phyloP scores from a whole-genome alignment of 2,797 vertebrate genomes.

The Mormyrus hasselquistii region DNA sequence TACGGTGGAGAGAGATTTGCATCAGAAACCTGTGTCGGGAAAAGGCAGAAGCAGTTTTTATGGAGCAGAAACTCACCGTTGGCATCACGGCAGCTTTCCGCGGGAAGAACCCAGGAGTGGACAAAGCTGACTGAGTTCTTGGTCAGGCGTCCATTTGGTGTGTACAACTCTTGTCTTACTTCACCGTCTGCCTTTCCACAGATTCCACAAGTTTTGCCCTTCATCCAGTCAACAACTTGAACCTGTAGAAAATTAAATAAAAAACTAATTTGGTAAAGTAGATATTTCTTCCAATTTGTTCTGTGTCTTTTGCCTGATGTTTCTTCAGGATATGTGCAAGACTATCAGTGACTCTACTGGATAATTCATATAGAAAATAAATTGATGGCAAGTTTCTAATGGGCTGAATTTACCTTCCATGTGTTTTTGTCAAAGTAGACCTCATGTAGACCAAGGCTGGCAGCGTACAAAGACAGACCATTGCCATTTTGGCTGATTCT shows the following conservation, averaged over 20 bases:
- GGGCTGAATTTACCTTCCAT: constrained; percentile 50
- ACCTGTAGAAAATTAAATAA: constrained; percentile 44
- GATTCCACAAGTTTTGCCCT: constrained; percentile 68
- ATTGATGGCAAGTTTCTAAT: background rate
- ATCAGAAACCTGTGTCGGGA: background rate
- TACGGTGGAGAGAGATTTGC: constrained; percentile 23
- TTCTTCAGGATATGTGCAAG: background rate
- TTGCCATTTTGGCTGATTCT: constrained; percentile 46
- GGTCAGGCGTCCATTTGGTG: constrained; percentile 53
- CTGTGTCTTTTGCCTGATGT: background rate
- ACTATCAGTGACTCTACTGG: background rate
- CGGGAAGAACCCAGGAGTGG: constrained; percentile 69
- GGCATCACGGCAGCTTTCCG: constrained; percentile 56
- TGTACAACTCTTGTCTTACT: constrained; percentile 59
- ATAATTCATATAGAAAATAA: background rate
- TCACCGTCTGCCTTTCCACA: constrained; percentile 73
- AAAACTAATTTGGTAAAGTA: background rate
- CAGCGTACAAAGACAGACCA: constrained; percentile 55
- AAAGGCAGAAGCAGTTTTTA: background rate
- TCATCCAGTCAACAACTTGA: constrained; percentile 68
- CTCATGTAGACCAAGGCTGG: constrained; percentile 60
- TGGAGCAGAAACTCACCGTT: constrained; percentile 42
- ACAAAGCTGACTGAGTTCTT: constrained; percentile 59
- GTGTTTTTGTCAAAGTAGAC: constrained; percentile 51
- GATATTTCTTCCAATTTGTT: background rate